phyloP scores from a whole-genome alignment of 2,113 vertebrate species.

The Lophochroa leadbeateri region DNA sequence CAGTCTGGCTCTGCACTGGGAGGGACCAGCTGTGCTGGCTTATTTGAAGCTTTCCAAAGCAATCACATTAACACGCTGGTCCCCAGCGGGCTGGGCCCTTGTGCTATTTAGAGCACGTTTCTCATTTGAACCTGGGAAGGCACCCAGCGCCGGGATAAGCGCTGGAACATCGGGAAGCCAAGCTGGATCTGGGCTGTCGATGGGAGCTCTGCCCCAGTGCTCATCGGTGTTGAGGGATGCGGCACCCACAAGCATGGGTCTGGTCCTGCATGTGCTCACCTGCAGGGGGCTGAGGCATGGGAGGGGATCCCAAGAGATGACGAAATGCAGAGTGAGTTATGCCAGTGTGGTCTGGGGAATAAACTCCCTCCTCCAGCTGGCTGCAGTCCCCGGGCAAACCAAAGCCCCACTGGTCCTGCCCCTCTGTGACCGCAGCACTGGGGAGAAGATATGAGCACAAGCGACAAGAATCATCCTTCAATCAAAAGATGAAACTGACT shows the following conservation, averaged over 20 bases:
- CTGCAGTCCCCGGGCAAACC: not conserved
- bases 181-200: not conserved
- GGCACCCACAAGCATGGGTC: fast-evolving
- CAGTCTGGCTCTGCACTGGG: not conserved
- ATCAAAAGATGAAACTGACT: not conserved
- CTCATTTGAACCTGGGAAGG: not conserved
- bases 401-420: not conserved
- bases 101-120: not conserved
- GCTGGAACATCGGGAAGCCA: not conserved
- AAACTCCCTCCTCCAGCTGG: not conserved
- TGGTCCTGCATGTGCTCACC: not conserved
- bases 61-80: fast-evolving
- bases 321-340: not conserved
- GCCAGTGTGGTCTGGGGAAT: not conserved
- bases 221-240: not conserved
- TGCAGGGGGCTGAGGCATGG: not conserved
- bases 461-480: not conserved
- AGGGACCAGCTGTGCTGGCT: not conserved
- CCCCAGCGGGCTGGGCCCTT: not conserved
- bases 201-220: not conserved
- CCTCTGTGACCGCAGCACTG: not conserved
- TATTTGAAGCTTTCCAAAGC: not conserved
- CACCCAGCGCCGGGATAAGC: not conserved
- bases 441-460: not conserved
- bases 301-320: not conserved